Conservation (phyloP, 2,797 vertebrate species). For the Carcharodon carcharias region DNA sequence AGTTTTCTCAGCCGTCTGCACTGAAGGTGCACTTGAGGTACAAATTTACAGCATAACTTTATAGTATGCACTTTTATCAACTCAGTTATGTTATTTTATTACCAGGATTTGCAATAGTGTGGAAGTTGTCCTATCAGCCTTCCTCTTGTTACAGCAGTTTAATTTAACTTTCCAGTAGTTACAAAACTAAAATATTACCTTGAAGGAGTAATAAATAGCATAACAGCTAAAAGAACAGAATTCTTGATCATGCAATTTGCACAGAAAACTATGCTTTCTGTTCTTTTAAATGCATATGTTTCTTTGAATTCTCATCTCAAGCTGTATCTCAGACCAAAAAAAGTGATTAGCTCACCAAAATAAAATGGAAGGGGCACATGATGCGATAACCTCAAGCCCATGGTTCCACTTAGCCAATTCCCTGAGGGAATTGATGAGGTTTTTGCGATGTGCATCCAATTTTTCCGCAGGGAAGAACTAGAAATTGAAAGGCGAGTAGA, state of each 20-base stretch:
- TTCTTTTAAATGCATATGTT: neutral
- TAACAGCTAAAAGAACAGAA: neutral
- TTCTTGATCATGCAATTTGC: neutral
- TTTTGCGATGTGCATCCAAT: neutral
- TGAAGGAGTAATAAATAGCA: neutral
- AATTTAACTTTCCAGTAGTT: neutral
- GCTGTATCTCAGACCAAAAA: neutral
- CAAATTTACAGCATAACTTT: neutral
- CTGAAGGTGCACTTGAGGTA: conserved; percentile 95
- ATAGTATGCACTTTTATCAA: neutral
- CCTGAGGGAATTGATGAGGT: neutral
- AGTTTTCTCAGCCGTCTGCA: conserved; percentile 89
- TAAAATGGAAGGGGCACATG: neutral
- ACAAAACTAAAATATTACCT: neutral
- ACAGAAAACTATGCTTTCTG: neutral
- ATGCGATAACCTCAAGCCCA: neutral
- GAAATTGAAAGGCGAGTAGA: neutral
- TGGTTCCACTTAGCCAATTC: neutral
- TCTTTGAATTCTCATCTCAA: conserved; percentile 62
- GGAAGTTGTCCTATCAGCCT: neutral
- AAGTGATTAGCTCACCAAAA: neutral
- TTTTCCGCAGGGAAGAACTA: neutral
- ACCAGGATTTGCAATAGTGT: neutral
- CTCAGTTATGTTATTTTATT: neutral
- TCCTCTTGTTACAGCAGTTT: neutral